Evolutionary conservation across 2,113 vertebrate genomes (phyloP), one percentile per base, ranked within the genome.

Genomic region (Neoarius graeffei): DNA sequence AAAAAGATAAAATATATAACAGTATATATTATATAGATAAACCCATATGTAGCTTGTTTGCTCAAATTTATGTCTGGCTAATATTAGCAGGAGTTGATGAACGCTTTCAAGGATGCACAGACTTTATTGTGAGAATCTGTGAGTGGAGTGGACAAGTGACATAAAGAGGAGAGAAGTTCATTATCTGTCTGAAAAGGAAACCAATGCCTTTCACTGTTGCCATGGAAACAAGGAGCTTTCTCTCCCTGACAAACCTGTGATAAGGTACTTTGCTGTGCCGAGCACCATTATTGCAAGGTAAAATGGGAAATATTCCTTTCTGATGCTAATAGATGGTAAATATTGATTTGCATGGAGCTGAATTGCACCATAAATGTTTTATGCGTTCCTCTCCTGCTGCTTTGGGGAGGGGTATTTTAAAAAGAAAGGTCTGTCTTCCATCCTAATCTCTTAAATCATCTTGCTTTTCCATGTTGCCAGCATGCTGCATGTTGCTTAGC

Each of bases 151-250:
- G 92, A 94, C 92, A 93, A 95, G 93, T 94, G 94, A 95, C 94
- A 95, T 94, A 93, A 93, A 90, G 93, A 95, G 94, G 93, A 95
- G 93, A 95, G 95, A 95, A 95, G 95, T 96, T 95, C 94, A 96
- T 96, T 96, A 95, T 95, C 93, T 91, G 64, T 91, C 93, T 96
- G 94, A 96, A 95, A 95, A 95, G 95, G 93, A 95, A 94, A 94
- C 94, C 94, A 93, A 95, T 95, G 95, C 95, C 94, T 96, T 96
- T 96, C 93, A 95, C 87, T 76, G 95, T 96, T 91, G 11, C 94
- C 94, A 95, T 95, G 94, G 95, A 82, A 93, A 95, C 95, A n/a
- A 90, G 92, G 56, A 85, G 93, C 92, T 95, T 95, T 95, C 94
- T 95, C 91, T 94, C 86, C 91, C 93, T 81, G 88, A 94, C 94